Conservation (phyloP, 2,888 invertebrate genomes). For the Xiphydria camelus region DNA sequence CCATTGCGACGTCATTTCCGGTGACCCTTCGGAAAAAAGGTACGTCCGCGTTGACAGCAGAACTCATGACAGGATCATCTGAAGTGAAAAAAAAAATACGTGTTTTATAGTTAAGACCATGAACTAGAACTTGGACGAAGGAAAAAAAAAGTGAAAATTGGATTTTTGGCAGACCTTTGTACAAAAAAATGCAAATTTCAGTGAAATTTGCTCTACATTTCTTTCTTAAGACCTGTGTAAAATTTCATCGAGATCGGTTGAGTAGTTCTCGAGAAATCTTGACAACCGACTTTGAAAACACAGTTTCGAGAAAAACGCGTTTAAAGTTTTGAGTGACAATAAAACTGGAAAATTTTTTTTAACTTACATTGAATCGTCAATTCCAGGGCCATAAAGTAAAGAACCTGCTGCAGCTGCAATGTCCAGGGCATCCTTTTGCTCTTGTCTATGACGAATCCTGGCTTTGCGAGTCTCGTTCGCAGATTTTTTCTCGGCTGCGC, state of each 20-base stretch:
- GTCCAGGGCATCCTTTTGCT: constrained; percentile 32
- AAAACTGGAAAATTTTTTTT: constrained; percentile 12
- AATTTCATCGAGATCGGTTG: constrained; percentile 23
- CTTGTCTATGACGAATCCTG: constrained; percentile 27
- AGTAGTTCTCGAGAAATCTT: constrained; percentile 22
- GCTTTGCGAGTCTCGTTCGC: constrained; percentile 20
- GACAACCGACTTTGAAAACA: constrained; percentile 21
- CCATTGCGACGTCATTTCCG: too few species aligned
- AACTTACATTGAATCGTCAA: constrained; percentile 29
- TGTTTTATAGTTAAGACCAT: too few species aligned
- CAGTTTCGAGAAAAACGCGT: constrained; percentile 21
- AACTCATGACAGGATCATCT: too few species aligned
- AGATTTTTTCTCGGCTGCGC: constrained; percentile 18
- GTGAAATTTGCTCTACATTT: too few species aligned
- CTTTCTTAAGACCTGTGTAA: constrained; percentile 17
- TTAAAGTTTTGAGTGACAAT: constrained; percentile 21
- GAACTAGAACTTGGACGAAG: too few species aligned
- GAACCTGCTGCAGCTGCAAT: constrained; percentile 27
- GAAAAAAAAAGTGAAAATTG: too few species aligned
- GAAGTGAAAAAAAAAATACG: too few species aligned
- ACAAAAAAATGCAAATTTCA: too few species aligned
- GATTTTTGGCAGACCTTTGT: too few species aligned
- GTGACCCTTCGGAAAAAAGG: too few species aligned
- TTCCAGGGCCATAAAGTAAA: constrained; percentile 30
- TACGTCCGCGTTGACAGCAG: too few species aligned